phyloP scores from a whole-genome alignment of 1,140 invertebrate genomes.

The Whitmania pigra region DNA sequence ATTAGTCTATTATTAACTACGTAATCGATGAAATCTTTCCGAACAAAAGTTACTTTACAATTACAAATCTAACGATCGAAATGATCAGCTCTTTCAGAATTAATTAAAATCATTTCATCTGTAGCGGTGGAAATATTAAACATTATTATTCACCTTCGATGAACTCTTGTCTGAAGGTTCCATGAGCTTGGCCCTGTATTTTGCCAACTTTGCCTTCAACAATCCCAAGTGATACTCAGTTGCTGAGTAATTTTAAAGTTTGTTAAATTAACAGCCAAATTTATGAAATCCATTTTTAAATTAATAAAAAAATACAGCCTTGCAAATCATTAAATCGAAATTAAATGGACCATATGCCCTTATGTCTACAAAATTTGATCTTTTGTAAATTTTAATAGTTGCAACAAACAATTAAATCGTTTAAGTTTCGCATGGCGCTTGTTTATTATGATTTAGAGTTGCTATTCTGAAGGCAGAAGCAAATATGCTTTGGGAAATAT shows the following conservation, averaged over 20 bases:
- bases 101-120: not conserved
- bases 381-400: too few relatives aligned
- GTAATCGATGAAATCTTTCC: not conserved
- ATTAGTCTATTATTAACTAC: not conserved
- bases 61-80: not conserved
- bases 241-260: constrained; percentile 49
- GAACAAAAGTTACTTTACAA: not conserved
- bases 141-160: constrained; percentile 59
- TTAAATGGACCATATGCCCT: not conserved
- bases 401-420: not conserved
- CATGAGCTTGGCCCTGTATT: constrained; percentile 84
- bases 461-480: constrained; percentile 9
- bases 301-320: not conserved
- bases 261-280: not conserved
- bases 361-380: too few relatives aligned
- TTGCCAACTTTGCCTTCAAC: constrained; percentile 94
- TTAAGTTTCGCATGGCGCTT: too few relatives aligned
- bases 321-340: not conserved
- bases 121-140: not conserved
- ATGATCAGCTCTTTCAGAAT: not conserved
- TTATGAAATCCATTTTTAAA: not conserved
- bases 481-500: not conserved
- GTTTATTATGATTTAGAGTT: too few relatives aligned
- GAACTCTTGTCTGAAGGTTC: constrained; percentile 81
- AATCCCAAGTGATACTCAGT: constrained; percentile 98